Conservation (phyloP, 2,888 invertebrate species). For the Melinaea menophilus region DNA sequence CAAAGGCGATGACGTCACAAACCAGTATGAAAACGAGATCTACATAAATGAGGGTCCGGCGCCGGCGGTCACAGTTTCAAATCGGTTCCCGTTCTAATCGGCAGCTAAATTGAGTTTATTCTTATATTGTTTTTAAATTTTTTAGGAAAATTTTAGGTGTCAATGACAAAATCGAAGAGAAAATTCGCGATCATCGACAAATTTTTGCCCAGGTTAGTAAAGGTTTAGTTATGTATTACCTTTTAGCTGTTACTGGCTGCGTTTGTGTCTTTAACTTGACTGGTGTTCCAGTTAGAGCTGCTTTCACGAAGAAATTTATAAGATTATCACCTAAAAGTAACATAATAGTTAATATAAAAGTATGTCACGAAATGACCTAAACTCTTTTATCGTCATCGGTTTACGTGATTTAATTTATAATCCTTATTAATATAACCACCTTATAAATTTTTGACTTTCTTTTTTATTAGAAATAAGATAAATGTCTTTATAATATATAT, state of each 20-base stretch:
- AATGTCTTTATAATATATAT: no score
- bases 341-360: no score
- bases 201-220: slow-evolving; percentile 73
- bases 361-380: not conserved
- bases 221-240: not conserved
- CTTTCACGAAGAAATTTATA: no score
- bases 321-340: no score
- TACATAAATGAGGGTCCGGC: slow-evolving; percentile 48
- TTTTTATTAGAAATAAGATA: no score
- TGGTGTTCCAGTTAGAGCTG: no score
- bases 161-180: slow-evolving; percentile 77
- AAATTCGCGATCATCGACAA: slow-evolving; percentile 75
- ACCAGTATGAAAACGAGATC: slow-evolving; percentile 27
- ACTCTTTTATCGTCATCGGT: not conserved
- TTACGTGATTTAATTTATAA: no score
- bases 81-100: slow-evolving; percentile 46
- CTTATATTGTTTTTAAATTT: slow-evolving; percentile 49
- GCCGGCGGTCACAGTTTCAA: slow-evolving; percentile 45
- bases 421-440: not conserved
- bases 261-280: no score
- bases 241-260: no score
- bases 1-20: slow-evolving; percentile 18
- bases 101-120: slow-evolving; percentile 54
- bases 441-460: not conserved
- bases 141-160: slow-evolving; percentile 65